Conservation (phyloP, 2,113 vertebrate species). For the Lycaon pictus region DNA sequence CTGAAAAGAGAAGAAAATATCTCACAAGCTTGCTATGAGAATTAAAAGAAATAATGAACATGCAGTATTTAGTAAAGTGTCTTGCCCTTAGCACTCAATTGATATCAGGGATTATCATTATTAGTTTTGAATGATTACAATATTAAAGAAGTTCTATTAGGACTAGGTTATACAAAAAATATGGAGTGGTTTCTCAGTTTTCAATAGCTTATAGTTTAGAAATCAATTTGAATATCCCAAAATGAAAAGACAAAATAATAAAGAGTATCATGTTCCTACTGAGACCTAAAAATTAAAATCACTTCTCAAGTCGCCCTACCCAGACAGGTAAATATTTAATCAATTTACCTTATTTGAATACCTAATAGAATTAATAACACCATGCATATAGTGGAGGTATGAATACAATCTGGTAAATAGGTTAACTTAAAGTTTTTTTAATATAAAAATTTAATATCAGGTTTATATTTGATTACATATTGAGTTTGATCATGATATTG, state of each 20-base stretch:
- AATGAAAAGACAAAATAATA: conserved; percentile 19
- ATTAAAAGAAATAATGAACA: conserved; percentile 32
- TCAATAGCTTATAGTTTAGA: conserved; percentile 60
- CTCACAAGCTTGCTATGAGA: neutral
- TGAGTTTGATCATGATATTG: neutral
- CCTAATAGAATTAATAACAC: neutral
- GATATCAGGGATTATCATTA: neutral
- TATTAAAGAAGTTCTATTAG: neutral
- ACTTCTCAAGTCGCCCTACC: neutral
- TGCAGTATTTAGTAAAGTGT: neutral
- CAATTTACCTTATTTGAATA: conserved; percentile 34
- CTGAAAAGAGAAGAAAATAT: neutral
- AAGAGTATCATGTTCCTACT: conserved; percentile 24
- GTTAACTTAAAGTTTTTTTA: conserved; percentile 14
- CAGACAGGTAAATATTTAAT: conserved; percentile 32
- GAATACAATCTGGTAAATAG: conserved; percentile 14
- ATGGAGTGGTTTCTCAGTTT: neutral
- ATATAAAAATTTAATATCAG: conserved; percentile 18
- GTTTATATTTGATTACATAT: neutral
- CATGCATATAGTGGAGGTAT: neutral
- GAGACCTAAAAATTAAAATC: conserved; percentile 35
- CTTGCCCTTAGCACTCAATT: neutral
- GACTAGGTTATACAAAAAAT: neutral
- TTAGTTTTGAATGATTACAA: conserved; percentile 6
- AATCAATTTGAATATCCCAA: conserved; percentile 28